Base-by-base conservation (phyloP, 2,888 invertebrate genomes). In the Cordilura impudica region DNA sequence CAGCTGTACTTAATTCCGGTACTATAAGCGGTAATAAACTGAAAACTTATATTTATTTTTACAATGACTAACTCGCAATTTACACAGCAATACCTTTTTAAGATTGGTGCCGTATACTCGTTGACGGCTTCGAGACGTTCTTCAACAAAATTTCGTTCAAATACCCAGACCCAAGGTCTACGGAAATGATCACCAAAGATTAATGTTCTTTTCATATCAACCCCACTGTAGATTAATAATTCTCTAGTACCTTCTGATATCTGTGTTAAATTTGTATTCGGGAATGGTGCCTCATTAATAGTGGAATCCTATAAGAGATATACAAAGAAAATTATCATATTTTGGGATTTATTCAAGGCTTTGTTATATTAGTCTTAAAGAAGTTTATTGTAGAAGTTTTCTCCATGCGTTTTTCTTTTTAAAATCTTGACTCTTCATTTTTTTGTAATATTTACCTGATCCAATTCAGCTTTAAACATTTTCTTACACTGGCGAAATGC, bases 401-500 rank as follows among this genome's bases (percentile, higher is more conserved):
- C 26, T 26, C 26, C 3, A 26, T 3, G 6, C 26, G 6, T 26
- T 26, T 26, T 26, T 26, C 26, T 26, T n/a, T n/a, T n/a, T n/a
- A n/a, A n/a, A 43, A 39, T 10, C 26, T 16, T 53, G 16, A 7
- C 2, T 2, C 5, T 39, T 4, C n/a, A 39, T 10, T 53, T 53
- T 26, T 23, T 39, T 8, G 5, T 49, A 47, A 8, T 26, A 78
- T 81, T 23, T 79, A 89, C 89, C 82, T 85, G 80, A 72, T 89
- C 88, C 16, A 84, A 75, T 78, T 87, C 86, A 5, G 82, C 84
- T 65, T 86, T 87, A 61, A 86, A 87, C 84, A 88, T 84, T 26
- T 84, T 84, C 69, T 89, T 90, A 78, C 89, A 88, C 31, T 84
- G 83, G 2, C 84, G 84, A 10, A 89, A 86, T 21, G 87, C 87